These are phyloP conservation scores for Drosophila rellima DNA, from an alignment of 2,888 invertebrate genomes.

Conservation along the genomic window DNA sequence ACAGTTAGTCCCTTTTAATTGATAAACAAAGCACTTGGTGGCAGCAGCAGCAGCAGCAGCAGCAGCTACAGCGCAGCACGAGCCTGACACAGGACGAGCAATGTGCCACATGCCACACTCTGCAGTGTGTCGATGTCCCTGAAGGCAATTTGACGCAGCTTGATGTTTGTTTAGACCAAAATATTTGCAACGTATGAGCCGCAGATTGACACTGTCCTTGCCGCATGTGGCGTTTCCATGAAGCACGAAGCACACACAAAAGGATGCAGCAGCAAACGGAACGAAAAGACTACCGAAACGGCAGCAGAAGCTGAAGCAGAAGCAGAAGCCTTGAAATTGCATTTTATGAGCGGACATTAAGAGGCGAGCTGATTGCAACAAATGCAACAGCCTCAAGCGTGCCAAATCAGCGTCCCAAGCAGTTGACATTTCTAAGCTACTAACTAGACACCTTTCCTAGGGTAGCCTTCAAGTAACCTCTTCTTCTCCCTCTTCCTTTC, in stretches of 20 bases:
- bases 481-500: background rate
- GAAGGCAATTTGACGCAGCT: slow-evolving; percentile 60
- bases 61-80: slow-evolving; percentile 45
- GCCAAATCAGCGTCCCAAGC: slow-evolving; percentile 53
- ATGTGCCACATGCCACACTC: slow-evolving; percentile 26
- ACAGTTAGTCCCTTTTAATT: slow-evolving; percentile 69
- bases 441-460: slow-evolving; percentile 57
- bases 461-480: background rate
- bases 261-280: slow-evolving; percentile 24
- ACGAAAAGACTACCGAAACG: slow-evolving; percentile 62
- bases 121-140: slow-evolving; percentile 28
- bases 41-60: slow-evolving; percentile 17
- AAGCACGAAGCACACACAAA: slow-evolving; percentile 42
- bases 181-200: slow-evolving; percentile 73
- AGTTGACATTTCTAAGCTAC: slow-evolving; percentile 74
- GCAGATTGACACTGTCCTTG: slow-evolving; percentile 34
- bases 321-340: slow-evolving; percentile 71
- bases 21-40: slow-evolving; percentile 54
- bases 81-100: slow-evolving; percentile 43
- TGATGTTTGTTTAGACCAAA: slow-evolving; percentile 63
- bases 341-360: slow-evolving; percentile 74
- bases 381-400: slow-evolving; percentile 48
- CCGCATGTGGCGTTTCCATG: slow-evolving; percentile 52
- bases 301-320: slow-evolving; percentile 49
- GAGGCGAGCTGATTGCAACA: slow-evolving; percentile 56